Evolutionary conservation across 2,888 invertebrate species (phyloP).

Genomic region (Cosmorhoe ocellata): DNA sequence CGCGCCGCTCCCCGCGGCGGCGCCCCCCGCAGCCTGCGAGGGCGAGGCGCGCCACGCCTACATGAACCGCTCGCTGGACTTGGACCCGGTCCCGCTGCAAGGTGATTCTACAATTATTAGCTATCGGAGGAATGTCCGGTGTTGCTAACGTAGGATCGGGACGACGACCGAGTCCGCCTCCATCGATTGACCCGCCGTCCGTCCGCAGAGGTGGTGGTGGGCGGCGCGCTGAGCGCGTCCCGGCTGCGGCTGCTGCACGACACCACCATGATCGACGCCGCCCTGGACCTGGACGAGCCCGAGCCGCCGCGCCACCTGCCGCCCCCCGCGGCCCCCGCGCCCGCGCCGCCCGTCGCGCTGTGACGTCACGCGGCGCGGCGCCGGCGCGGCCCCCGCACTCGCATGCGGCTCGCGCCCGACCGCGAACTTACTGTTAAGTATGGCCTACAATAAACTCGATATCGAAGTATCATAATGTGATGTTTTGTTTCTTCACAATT

Average conservation of each 20-base stretch:
- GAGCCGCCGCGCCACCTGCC: slow-evolving; percentile 62
- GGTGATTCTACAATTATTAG: too few relatives aligned
- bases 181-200: too few relatives aligned
- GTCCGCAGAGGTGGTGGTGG: slow-evolving; percentile 45
- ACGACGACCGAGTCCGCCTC: too few relatives aligned
- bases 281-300: slow-evolving; percentile 92
- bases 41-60: slow-evolving; percentile 60
- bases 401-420: slow-evolving; percentile 5
- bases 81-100: slow-evolving; percentile 71
- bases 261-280: slow-evolving; percentile 95
- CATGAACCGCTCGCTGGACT: slow-evolving; percentile 81
- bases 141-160: too few relatives aligned
- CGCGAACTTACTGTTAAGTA: background rate
- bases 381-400: slow-evolving; percentile 9
- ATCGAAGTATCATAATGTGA: slow-evolving; percentile 18
- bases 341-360: slow-evolving; percentile 14
- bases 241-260: slow-evolving; percentile 90
- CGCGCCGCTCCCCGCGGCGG: slow-evolving; percentile 18
- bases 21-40: slow-evolving; percentile 26
- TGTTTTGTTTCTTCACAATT: slow-evolving; percentile 13
- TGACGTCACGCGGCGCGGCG: slow-evolving; percentile 14
- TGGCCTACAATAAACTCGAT: slow-evolving; percentile 22
- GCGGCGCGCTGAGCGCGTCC: slow-evolving; percentile 84
- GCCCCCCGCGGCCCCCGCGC: slow-evolving; percentile 23
- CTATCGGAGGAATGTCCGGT: too few relatives aligned